Conservation (phyloP, 1,140 invertebrate species). For the Thaumetopoea pityocampa region DNA sequence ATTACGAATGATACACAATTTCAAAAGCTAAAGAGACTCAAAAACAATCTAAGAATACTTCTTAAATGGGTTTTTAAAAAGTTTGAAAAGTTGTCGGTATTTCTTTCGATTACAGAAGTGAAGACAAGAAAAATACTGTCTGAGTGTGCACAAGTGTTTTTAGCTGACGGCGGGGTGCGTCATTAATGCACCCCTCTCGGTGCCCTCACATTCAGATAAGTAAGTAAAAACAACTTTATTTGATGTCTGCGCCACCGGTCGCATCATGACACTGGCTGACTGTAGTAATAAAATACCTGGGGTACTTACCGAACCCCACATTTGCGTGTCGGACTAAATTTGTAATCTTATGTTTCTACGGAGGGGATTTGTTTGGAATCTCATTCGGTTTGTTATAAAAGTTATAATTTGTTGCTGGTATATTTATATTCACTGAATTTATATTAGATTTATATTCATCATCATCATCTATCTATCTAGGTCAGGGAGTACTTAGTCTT, state of each 20-base stretch:
- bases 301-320: slow-evolving; percentile 10
- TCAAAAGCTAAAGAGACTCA: too few relatives aligned
- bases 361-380: slow-evolving; percentile 6
- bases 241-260: slow-evolving; percentile 52
- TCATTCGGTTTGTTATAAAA: background rate
- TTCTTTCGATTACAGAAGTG: too few relatives aligned
- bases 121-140: slow-evolving; percentile 44
- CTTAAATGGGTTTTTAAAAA: too few relatives aligned
- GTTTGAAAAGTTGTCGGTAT: too few relatives aligned
- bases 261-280: slow-evolving; percentile 39
- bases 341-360: slow-evolving; percentile 5
- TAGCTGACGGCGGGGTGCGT: slow-evolving; percentile 35
- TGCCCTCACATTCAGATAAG: slow-evolving; percentile 55
- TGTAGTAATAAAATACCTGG: slow-evolving; percentile 29
- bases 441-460: background rate
- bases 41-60: too few relatives aligned
- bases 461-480: too few relatives aligned
- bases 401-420: background rate
- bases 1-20: too few relatives aligned
- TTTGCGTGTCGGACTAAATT: slow-evolving; percentile 15
- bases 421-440: slow-evolving; percentile 2
- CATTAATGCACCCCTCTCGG: slow-evolving; percentile 67
- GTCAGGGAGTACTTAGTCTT: too few relatives aligned
- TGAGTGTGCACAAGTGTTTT: slow-evolving; percentile 44
- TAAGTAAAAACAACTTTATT: slow-evolving; percentile 73